Evolutionary conservation across 1,140 invertebrate species (phyloP), one percentile per base, ranked within the genome.

Genomic region (Ips nitidus): DNA sequence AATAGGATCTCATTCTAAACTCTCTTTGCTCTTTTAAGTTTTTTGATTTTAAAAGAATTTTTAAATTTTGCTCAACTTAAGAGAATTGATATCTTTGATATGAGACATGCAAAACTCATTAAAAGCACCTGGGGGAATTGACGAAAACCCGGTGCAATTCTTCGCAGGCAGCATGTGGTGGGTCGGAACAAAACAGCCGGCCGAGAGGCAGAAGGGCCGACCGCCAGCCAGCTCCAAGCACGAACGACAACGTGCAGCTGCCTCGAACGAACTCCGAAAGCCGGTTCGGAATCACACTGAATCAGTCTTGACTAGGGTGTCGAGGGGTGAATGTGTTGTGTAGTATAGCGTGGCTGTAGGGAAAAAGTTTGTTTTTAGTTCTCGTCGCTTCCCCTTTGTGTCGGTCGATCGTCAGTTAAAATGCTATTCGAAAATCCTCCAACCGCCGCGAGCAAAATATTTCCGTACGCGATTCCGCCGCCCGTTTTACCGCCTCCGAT

Each of bases 351-450:
- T 22, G 22, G 22, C 47, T n/a, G 36, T 50, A n/a, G 36, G 52
- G 52, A 5, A 37, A n/a, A n/a, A 47, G 45, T 47, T 47, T 47
- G 4, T 47, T 47, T 47, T 47, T n/a, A 47, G 45, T 47, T 47
- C 4, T 47, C n/a, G 4, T n/a, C n/a, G 45, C n/a, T 47, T n/a
- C 45, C 45, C n/a, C 45, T 5, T 4, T 47, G 45, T 47, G n/a
- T 47, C 4, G 4, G 4, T 47, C 41, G 41, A 61, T 36, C 57
- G 52, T 22, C 5, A 7, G 40, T 40, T 6, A 62, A 50, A 50
- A 77, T 77, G 76, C 50, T 77, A 56, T 77, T 76, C 66, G 76
- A 77, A 55, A 76, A 71, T 62, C 53, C 72, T 8, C 53, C 73
- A 61, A 4, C 41, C 4, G 43, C 50, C 52, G 67, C 41, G n/a